phyloP scores from a whole-genome alignment of 2,888 invertebrate genomes.

The Xylota sylvarum region DNA sequence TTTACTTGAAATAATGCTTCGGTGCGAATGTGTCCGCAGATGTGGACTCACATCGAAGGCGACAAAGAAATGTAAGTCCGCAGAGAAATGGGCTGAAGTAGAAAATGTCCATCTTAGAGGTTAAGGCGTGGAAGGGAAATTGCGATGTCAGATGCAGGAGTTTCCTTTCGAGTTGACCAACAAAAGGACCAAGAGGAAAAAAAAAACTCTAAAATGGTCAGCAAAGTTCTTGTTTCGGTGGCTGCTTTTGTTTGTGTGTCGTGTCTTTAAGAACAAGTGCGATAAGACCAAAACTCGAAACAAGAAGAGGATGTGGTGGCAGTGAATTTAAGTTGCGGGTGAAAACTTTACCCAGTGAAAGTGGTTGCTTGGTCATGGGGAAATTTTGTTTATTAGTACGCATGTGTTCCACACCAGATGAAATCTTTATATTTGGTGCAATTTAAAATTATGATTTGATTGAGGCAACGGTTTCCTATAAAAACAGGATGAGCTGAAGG shows the following conservation, averaged over 20 bases:
- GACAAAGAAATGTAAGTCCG: constrained; percentile 53
- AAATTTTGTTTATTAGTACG: neutral
- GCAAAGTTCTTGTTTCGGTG: constrained; percentile 17
- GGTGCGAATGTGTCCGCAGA: constrained; percentile 59
- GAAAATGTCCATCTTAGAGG: constrained; percentile 57
- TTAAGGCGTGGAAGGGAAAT: constrained; percentile 50
- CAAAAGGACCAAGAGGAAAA: constrained; percentile 1
- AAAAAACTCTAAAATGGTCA: constrained; percentile 16
- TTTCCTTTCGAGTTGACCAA: constrained; percentile 33
- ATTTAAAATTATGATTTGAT: no score
- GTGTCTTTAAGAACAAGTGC: neutral
- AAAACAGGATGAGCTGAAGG: no score
- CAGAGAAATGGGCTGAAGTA: constrained; percentile 36
- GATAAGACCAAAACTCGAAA: neutral
- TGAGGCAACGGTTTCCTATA: no score
- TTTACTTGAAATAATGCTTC: constrained; percentile 67
- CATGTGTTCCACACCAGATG: no score
- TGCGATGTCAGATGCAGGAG: constrained; percentile 60
- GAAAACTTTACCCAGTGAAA: constrained; percentile 4
- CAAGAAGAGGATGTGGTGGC: constrained; percentile 20
- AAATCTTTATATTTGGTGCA: no score
- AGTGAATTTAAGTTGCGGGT: constrained; percentile 12
- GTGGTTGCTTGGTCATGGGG: neutral
- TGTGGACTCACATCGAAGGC: constrained; percentile 47
- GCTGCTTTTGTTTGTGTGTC: constrained; percentile 15